phyloP scores from a whole-genome alignment of 2,797 vertebrate species.

The Chiloscyllium punctatum region DNA sequence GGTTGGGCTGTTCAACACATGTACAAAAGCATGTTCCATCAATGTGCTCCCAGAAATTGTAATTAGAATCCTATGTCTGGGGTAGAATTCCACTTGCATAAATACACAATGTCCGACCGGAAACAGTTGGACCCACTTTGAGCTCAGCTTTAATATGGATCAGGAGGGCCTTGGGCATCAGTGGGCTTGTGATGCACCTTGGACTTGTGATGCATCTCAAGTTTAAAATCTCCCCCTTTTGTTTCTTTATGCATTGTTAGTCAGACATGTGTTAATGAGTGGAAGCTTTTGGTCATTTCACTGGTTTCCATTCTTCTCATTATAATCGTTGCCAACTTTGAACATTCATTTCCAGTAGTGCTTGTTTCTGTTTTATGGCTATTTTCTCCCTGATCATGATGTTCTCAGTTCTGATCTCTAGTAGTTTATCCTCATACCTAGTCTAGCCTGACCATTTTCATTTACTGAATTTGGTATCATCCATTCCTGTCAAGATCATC shows the following conservation, averaged over 20 bases:
- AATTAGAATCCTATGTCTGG: not conserved
- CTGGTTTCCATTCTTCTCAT: not conserved
- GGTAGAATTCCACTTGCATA: not conserved
- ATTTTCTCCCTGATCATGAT: not conserved
- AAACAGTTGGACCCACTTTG: not conserved
- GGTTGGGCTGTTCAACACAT: not conserved
- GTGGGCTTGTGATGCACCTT: not conserved
- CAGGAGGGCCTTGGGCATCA: not conserved
- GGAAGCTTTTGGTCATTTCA: not conserved
- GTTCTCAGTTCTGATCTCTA: not conserved
- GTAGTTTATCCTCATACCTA: not conserved
- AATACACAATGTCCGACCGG: not conserved
- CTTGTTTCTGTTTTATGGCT: not conserved
- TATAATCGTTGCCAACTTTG: not conserved
- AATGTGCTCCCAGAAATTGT: not conserved
- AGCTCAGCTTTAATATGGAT: not conserved
- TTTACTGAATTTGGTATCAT: not conserved
- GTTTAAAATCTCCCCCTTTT: not conserved
- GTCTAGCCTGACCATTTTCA: not conserved
- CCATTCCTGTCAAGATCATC: not conserved
- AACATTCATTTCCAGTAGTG: not conserved
- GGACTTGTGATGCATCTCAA: not conserved
- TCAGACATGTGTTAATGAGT: not conserved
- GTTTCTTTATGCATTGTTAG: not conserved
- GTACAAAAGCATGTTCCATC: not conserved